phyloP scores from a whole-genome alignment of 2,888 invertebrate species.

The Trachelus iudaicus region DNA sequence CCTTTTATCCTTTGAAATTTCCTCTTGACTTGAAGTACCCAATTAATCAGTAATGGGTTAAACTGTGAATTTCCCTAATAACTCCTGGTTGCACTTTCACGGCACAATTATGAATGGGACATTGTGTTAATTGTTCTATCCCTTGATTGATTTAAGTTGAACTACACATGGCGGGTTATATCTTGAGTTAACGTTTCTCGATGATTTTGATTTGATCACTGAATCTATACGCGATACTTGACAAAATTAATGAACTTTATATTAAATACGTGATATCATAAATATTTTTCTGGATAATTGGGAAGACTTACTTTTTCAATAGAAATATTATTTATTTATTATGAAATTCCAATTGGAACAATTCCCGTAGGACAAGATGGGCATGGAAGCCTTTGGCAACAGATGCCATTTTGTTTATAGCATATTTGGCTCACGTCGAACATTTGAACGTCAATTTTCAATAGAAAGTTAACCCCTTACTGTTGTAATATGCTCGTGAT shows the following conservation, averaged over 20 bases:
- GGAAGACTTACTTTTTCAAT: background rate
- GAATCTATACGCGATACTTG: background rate
- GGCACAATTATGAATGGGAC: background rate
- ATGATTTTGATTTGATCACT: background rate
- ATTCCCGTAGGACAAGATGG: background rate
- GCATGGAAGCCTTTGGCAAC: constrained; percentile 25
- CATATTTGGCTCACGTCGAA: constrained; percentile 12
- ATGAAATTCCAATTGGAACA: background rate
- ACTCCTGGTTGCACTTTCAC: background rate
- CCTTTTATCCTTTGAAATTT: background rate
- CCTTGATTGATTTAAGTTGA: background rate
- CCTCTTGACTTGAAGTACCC: background rate
- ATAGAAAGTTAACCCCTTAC: background rate
- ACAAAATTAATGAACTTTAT: background rate
- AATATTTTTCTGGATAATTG: background rate
- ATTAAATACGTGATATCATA: background rate
- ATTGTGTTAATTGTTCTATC: background rate
- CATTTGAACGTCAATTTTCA: constrained; percentile 12
- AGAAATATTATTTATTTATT: constrained; percentile 1
- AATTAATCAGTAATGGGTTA: background rate
- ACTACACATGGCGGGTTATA: background rate
- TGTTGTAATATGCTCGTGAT: no score
- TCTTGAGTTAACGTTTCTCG: background rate
- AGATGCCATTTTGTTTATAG: constrained; percentile 31
- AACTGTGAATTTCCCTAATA: background rate